Conservation (phyloP, 2,797 vertebrate genomes). For the Sciaenops ocellatus region DNA sequence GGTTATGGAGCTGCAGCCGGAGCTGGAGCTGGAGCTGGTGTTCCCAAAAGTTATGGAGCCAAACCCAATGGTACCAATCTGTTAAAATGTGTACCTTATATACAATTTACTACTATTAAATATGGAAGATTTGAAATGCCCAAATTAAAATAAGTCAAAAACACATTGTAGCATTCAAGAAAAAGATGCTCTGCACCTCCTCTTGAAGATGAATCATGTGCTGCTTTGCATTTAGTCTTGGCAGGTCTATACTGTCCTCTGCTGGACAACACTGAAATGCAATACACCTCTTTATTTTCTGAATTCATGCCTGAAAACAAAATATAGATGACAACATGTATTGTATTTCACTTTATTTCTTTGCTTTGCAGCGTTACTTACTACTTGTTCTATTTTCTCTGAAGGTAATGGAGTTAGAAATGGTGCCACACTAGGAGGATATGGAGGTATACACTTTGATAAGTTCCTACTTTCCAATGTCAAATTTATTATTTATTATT, state of each 20-base stretch:
- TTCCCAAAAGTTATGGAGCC: slow-evolving; percentile 49
- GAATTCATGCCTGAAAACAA: neutral
- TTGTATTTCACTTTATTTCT: neutral
- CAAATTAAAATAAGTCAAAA: too few relatives aligned
- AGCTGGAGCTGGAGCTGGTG: slow-evolving; percentile 33
- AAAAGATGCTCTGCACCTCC: neutral
- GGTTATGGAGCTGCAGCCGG: slow-evolving; percentile 58
- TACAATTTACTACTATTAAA: neutral
- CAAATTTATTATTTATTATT: neutral
- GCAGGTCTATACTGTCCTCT: neutral
- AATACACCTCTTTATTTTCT: neutral
- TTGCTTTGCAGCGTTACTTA: neutral
- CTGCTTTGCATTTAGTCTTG: neutral
- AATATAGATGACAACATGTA: neutral
- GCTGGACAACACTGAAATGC: slow-evolving; percentile 2
- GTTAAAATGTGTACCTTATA: neutral
- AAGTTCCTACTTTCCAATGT: neutral
- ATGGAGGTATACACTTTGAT: slow-evolving; percentile 53
- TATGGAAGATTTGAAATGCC: neutral
- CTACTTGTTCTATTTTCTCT: neutral
- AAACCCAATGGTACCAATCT: slow-evolving; percentile 58
- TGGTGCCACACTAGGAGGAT: slow-evolving; percentile 55
- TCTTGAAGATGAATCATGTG: neutral
- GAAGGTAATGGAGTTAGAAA: slow-evolving; percentile 61
- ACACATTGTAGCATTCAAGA: too few relatives aligned